Conservation (phyloP, 2,113 vertebrate species). For the Dipodomys ordii region DNA sequence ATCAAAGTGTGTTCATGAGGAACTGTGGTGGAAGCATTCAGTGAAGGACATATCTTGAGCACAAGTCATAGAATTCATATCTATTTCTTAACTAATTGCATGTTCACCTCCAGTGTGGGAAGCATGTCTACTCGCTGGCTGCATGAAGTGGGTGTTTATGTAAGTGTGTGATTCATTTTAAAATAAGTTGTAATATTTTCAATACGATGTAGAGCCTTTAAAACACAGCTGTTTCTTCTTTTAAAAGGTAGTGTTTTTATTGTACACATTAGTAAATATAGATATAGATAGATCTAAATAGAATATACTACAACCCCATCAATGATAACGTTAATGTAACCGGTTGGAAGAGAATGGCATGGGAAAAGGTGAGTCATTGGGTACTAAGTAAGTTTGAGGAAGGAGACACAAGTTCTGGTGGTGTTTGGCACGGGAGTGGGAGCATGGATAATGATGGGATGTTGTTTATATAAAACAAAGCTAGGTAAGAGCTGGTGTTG, state of each 20-base stretch:
- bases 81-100: background rate
- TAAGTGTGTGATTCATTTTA: background rate
- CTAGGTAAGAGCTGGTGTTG: too few species aligned
- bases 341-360: too few species aligned
- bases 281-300: background rate
- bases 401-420: background rate
- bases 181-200: background rate
- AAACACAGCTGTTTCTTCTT: background rate
- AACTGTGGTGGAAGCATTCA: slow-evolving; percentile 62
- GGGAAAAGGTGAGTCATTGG: background rate
- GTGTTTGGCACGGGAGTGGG: background rate
- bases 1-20: slow-evolving; percentile 64
- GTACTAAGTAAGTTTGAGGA: background rate
- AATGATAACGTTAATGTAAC: background rate
- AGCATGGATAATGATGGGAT: background rate
- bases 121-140: background rate
- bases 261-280: too few species aligned
- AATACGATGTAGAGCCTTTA: background rate
- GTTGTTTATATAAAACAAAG: background rate
- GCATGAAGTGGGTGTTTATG: background rate
- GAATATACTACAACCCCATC: background rate
- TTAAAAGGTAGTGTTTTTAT: too few species aligned
- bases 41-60: slow-evolving; percentile 38
- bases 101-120: background rate
- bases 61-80: background rate